phyloP scores from a whole-genome alignment of 1,140 invertebrate genomes.

The Batillaria attramentaria region DNA sequence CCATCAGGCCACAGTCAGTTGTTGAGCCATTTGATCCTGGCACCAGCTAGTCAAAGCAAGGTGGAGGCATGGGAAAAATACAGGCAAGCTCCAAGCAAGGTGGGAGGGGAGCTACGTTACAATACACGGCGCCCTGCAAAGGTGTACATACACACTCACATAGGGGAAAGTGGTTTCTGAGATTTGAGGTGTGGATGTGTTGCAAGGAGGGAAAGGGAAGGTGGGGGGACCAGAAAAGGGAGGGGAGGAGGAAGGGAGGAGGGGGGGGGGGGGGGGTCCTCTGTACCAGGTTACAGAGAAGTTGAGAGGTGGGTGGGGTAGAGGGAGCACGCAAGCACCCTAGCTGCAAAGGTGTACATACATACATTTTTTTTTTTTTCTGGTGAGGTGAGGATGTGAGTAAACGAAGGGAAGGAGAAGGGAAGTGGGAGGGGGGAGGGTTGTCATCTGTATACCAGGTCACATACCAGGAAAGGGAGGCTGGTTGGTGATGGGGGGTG shows the following conservation, averaged over 20 bases:
- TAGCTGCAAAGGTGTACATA: too few species aligned
- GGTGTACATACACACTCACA: neutral
- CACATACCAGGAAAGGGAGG: too few species aligned
- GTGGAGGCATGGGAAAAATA: conserved; percentile 14
- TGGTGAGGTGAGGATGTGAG: too few species aligned
- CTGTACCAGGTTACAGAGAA: too few species aligned
- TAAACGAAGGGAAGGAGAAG: too few species aligned
- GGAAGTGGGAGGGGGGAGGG: too few species aligned
- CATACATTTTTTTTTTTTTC: too few species aligned
- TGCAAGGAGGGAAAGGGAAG: neutral
- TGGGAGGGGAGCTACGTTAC: neutral
- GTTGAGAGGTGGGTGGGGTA: too few species aligned
- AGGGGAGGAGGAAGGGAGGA: neutral
- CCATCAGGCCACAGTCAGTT: conserved; percentile 10
- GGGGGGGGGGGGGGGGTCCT: too few species aligned
- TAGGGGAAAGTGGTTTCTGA: neutral
- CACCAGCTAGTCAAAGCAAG: conserved; percentile 10
- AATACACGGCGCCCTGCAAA: neutral
- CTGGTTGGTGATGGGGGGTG: too few species aligned
- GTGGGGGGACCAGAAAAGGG: neutral
- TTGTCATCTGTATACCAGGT: conserved; percentile 1
- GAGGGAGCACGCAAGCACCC: too few species aligned
- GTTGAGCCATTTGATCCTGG: conserved; percentile 13
- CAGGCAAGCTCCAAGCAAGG: conserved; percentile 11
- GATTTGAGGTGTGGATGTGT: neutral